Conservation (phyloP, 2,888 invertebrate genomes). For the Pemphredon lugubris region DNA sequence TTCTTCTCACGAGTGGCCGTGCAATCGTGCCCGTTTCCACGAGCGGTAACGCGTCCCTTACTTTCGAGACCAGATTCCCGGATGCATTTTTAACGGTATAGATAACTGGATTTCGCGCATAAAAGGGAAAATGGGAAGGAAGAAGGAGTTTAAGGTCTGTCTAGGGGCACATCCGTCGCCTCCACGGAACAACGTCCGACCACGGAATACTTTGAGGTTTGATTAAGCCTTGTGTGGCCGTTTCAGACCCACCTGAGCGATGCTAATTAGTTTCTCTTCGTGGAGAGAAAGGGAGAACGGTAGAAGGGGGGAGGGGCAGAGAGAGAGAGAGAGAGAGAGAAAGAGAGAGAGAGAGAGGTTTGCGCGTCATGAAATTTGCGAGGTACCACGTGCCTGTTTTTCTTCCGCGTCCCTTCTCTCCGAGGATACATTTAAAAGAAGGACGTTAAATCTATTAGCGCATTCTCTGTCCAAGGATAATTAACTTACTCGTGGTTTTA, state of each 20-base stretch:
- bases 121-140: slow-evolving; percentile 29
- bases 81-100: slow-evolving; percentile 26
- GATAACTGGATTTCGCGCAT: slow-evolving; percentile 20
- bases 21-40: neutral
- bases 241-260: slow-evolving; percentile 41
- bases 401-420: slow-evolving; percentile 13
- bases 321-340: slow-evolving; percentile 5
- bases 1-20: neutral
- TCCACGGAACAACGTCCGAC: slow-evolving; percentile 29
- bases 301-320: slow-evolving; percentile 1
- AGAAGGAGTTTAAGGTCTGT: slow-evolving; percentile 20
- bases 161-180: slow-evolving; percentile 16
- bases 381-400: slow-evolving; percentile 28
- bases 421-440: slow-evolving; percentile 24
- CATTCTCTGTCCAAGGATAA: neutral
- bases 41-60: neutral
- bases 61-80: neutral
- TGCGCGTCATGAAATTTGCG: slow-evolving; percentile 55
- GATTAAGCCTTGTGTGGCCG: slow-evolving; percentile 61
- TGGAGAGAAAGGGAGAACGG: neutral
- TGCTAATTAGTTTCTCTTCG: slow-evolving; percentile 63
- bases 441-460: slow-evolving; percentile 30
- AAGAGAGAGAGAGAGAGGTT: slow-evolving; percentile 9
- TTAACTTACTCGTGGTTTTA: slow-evolving; percentile 8
- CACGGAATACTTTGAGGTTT: slow-evolving; percentile 64